Evolutionary conservation across 2,888 invertebrate genomes (phyloP).

Genomic region (Eupithecia insigniata): DNA sequence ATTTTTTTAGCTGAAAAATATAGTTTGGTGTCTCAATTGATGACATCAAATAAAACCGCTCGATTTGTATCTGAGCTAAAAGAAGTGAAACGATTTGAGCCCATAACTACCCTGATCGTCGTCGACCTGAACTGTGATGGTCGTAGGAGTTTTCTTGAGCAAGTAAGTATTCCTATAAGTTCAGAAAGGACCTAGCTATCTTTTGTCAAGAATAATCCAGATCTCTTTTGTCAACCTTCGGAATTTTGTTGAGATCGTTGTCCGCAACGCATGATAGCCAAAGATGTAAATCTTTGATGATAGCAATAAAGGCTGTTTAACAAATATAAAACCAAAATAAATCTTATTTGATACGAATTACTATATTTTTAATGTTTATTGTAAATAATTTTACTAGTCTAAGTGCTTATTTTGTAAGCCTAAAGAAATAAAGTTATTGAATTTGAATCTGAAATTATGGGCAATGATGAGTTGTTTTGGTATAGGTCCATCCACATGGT

Average conservation of each 20-base stretch:
- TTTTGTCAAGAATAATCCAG: neutral
- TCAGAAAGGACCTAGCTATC: neutral
- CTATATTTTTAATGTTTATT: no score
- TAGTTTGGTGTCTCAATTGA: slow-evolving; percentile 47
- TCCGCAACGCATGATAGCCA: neutral
- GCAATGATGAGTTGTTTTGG: neutral
- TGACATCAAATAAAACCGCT: slow-evolving; percentile 40
- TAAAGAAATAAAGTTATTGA: no score
- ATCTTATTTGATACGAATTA: no score
- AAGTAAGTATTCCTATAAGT: slow-evolving; percentile 46
- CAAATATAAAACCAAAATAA: neutral
- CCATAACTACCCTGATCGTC: slow-evolving; percentile 47
- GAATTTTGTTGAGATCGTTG: no score
- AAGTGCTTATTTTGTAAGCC: no score
- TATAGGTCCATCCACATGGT: neutral
- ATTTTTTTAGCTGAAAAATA: slow-evolving; percentile 42
- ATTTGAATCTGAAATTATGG: no score
- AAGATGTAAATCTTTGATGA: no score
- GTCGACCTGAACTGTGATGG: slow-evolving; percentile 50
- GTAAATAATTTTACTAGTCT: no score
- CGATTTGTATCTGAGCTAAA: slow-evolving; percentile 45
- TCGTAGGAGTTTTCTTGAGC: slow-evolving; percentile 44
- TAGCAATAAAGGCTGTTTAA: neutral
- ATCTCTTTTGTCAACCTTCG: neutral
- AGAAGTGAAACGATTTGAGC: slow-evolving; percentile 30